Evolutionary conservation across 2,113 vertebrate species (phyloP).

Genomic region (Mormyrus iriodes): DNA sequence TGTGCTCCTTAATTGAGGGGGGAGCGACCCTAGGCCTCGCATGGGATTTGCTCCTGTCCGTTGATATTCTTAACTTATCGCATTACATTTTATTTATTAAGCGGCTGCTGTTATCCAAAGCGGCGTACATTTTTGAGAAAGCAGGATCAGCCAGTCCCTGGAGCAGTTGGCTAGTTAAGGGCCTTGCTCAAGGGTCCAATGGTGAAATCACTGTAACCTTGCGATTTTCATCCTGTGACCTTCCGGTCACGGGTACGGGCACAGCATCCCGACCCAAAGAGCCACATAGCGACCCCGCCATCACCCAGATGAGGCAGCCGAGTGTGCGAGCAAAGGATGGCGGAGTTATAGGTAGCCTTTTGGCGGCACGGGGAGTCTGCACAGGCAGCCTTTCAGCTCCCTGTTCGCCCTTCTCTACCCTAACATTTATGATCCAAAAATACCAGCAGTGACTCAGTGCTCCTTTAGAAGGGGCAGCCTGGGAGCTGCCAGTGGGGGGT

Average conservation of each 20-base stretch:
- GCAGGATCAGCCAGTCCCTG: neutral
- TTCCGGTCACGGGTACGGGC: no score
- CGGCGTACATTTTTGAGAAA: neutral
- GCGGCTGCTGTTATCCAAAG: neutral
- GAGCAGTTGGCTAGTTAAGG: neutral
- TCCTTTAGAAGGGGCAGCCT: slow-evolving; percentile 12
- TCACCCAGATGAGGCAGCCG: neutral
- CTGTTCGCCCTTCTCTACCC: neutral
- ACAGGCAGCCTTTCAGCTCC: neutral
- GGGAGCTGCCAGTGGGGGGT: neutral
- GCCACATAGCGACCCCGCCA: neutral
- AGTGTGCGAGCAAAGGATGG: neutral
- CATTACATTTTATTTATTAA: neutral
- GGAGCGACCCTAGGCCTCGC: neutral
- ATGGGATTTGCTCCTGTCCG: neutral
- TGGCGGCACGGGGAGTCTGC: neutral
- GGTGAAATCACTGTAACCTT: neutral
- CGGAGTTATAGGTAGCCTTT: neutral
- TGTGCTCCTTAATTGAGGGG: neutral
- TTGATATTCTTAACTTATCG: neutral
- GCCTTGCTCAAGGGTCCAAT: neutral
- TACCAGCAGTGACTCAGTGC: slow-evolving; percentile 27
- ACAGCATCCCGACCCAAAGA: neutral
- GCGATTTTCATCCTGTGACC: no score
- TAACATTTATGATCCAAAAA: slow-evolving; percentile 36